Evolutionary conservation across 2,888 invertebrate genomes (phyloP).

Genomic region (Mythimna vitellina): DNA sequence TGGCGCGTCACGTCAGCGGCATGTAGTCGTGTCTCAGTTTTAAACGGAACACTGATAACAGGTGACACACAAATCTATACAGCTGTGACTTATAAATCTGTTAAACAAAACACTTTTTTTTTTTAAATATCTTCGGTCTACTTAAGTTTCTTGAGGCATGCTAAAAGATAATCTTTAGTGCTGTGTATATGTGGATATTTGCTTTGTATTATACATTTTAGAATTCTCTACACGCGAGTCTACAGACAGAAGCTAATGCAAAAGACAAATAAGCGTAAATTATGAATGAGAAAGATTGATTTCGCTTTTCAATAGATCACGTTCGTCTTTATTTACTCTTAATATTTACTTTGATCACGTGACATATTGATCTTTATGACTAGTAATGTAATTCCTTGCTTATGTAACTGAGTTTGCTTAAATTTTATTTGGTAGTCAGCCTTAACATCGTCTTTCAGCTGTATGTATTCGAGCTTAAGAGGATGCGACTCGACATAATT

Average conservation of each 20-base stretch:
- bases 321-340: constrained; percentile 28
- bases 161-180: constrained; percentile 23
- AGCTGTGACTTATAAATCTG: constrained; percentile 29
- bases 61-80: constrained; percentile 53
- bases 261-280: constrained; percentile 46
- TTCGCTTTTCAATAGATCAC: constrained; percentile 43
- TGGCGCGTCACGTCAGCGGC: constrained; percentile 55
- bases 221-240: constrained; percentile 21
- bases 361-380: constrained; percentile 32
- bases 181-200: background rate
- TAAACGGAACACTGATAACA: constrained; percentile 58
- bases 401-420: constrained; percentile 24
- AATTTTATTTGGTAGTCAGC: constrained; percentile 15
- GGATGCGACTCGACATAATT: no score
- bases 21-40: constrained; percentile 60
- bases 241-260: constrained; percentile 22
- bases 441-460: constrained; percentile 20
- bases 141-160: constrained; percentile 20
- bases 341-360: constrained; percentile 33
- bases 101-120: constrained; percentile 20
- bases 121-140: constrained; percentile 19
- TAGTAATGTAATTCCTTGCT: constrained; percentile 12
- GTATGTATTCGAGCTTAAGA: constrained; percentile 24
- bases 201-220: constrained; percentile 21
- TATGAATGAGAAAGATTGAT: constrained; percentile 45